phyloP scores from a whole-genome alignment of 2,888 invertebrate genomes.

The Diarsia rubi region DNA sequence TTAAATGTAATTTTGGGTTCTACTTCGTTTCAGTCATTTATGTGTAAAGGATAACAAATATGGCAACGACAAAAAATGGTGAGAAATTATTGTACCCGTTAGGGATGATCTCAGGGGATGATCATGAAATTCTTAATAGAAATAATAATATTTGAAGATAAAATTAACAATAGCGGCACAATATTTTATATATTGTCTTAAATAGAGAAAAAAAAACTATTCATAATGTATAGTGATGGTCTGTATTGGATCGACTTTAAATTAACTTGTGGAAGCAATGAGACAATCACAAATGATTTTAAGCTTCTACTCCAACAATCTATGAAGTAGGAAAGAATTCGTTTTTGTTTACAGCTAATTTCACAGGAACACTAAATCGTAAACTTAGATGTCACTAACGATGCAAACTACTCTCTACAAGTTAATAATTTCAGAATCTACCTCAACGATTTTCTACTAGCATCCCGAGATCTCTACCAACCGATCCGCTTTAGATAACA shows the following conservation, averaged over 20 bases:
- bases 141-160: not conserved
- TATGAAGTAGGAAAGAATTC: not conserved
- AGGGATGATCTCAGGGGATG: too few species aligned
- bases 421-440: conserved; percentile 13
- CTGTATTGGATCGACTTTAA: not conserved
- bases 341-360: not conserved
- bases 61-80: not conserved
- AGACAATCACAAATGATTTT: not conserved
- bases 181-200: not conserved
- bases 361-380: not conserved
- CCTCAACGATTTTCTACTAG: not conserved
- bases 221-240: not conserved
- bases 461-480: conserved; percentile 6
- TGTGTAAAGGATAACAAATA: not conserved
- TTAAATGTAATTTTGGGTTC: not conserved
- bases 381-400: not conserved
- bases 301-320: not conserved
- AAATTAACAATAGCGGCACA: not conserved
- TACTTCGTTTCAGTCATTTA: too few species aligned
- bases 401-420: not conserved
- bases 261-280: not conserved
- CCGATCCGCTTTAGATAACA: conserved; percentile 35
- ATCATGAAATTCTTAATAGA: not conserved
- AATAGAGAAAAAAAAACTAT: not conserved
- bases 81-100: not conserved